A percentile compares a stretch with the other conserved stretches of the same genome.
These are phyloP conservation scores for Sesamia nonagrioides DNA, from an alignment of 1,140 invertebrate species.

Conservation along the genomic window DNA sequence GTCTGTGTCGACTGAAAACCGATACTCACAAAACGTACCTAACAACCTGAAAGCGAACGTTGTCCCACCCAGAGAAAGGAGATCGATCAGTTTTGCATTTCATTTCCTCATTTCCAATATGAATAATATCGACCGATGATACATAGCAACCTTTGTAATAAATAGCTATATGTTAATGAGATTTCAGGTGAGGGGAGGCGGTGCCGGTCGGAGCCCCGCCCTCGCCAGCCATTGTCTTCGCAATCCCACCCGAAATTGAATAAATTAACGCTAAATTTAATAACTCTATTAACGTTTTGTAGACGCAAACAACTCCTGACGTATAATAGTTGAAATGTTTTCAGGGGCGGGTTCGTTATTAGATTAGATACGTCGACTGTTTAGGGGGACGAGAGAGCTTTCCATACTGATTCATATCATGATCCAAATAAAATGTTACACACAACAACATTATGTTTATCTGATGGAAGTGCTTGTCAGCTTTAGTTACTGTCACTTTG, in stretches of 20 bases:
- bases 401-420: constrained; percentile 73
- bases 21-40: constrained; percentile 3
- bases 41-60: neutral
- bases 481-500: neutral
- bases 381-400: constrained; percentile 73
- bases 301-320: constrained; percentile 80
- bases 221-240: constrained; percentile 76
- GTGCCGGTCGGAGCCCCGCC: constrained; percentile 67
- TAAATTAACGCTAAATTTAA: constrained; percentile 85
- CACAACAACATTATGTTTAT: constrained; percentile 42
- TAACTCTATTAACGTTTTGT: constrained; percentile 82
- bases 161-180: constrained; percentile 56
- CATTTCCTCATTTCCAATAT: constrained; percentile 33
- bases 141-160: constrained; percentile 42
- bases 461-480: constrained; percentile 31
- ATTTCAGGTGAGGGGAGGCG: constrained; percentile 73
- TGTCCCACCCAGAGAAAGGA: neutral
- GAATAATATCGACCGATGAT: constrained; percentile 35
- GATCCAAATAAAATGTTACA: constrained; percentile 50
- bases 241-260: constrained; percentile 77
- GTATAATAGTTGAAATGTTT: constrained; percentile 74
- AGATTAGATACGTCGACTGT: constrained; percentile 74
- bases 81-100: constrained; percentile 27
- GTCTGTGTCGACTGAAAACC: neutral
- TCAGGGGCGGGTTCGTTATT: constrained; percentile 76